Base-by-base conservation (phyloP, 2,888 invertebrate genomes). In the Camponotus fellah region DNA sequence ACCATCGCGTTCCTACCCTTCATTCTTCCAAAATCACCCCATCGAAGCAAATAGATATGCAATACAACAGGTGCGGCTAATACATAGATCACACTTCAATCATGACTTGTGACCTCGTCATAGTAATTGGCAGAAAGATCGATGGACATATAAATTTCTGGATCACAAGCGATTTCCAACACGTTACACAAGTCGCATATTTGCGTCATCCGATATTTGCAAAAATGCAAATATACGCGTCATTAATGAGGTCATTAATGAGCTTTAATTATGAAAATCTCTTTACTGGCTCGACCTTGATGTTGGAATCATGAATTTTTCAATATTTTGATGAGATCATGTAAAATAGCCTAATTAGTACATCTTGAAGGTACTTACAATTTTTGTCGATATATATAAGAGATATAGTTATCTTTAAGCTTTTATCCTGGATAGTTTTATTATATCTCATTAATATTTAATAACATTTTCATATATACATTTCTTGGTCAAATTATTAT, bases 231-330 rank as follows among this genome's bases (percentile, higher is more conserved):
- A 43, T 40, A 32, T 43, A 43, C 32, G 58, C 56, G 12, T 34
- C 43, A 60, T 62, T 62, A 68, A 12, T 46, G 69, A 65, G 4
- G 46, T 71, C 79, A 71, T 80, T 71, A 80, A 60, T 80, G 46
- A 56, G 37, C 37, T 71, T 60, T 71, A 80, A 80, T 80, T 71
- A 71, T 46, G 46, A 40, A 69, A 69, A 37, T 71, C 53, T 49
- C 21, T 34, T 8, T 40, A 75, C 17, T 49, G n/a, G 62, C 32
- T 68, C 43, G 58, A 77, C 68, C 77, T 77, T 77, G 60, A 69
- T 71, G 12, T 46, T 21, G 10, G 12, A 32, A n/a, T 79, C n/a
- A 1, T 1, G 53, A 17, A n/a, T 58, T 46, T 46, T 68, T 34
- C 43, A 49, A 34, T 21, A 12, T 49, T 69, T 43, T 60, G 32